Evolutionary conservation across 1,140 invertebrate species (phyloP).

Genomic region (Xylocopa sonorina): DNA sequence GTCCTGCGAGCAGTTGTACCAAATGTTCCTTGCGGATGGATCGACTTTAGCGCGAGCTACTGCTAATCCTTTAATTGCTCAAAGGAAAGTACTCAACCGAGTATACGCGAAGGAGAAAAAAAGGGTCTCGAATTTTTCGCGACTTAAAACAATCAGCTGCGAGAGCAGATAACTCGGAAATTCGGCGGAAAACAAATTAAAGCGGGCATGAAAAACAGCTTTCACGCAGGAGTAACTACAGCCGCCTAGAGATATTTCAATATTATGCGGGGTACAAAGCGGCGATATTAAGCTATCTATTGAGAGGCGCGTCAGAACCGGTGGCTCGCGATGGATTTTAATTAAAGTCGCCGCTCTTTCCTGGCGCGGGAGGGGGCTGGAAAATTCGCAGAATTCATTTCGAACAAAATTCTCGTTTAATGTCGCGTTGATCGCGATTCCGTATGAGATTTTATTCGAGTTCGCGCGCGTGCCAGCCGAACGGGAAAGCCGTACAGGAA

Average conservation of each 20-base stretch:
- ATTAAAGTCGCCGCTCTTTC: slow-evolving; percentile 11
- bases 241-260: background rate
- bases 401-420: slow-evolving; percentile 15
- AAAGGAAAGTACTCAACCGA: too few species aligned
- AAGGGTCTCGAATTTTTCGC: too few species aligned
- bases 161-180: background rate
- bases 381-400: slow-evolving; percentile 31
- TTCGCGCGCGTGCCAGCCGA: too few species aligned
- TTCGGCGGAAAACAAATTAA: background rate
- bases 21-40: background rate
- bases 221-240: background rate
- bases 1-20: background rate
- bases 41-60: background rate
- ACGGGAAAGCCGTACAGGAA: background rate
- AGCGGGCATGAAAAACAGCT: too few species aligned
- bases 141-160: too few species aligned
- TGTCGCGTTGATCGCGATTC: slow-evolving; percentile 21
- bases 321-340: background rate
- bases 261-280: background rate
- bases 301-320: background rate
- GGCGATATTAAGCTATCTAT: slow-evolving; percentile 24
- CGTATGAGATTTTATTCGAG: slow-evolving; percentile 23
- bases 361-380: too few species aligned
- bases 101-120: too few species aligned
- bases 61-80: too few species aligned